Evolutionary conservation across 1,140 invertebrate genomes (phyloP).

Genomic region (Bombus fervidus): DNA sequence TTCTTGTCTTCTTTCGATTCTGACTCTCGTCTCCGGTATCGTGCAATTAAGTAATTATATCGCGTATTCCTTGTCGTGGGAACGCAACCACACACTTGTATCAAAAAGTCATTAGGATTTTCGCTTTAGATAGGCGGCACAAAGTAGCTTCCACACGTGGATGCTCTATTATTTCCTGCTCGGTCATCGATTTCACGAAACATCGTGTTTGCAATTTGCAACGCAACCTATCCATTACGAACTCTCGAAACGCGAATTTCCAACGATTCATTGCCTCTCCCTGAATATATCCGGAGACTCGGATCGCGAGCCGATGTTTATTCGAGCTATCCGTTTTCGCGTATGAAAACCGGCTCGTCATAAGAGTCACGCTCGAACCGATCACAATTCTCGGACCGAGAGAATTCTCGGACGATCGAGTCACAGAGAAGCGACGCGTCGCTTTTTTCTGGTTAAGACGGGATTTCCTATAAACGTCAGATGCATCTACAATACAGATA

Average conservation of each 20-base stretch:
- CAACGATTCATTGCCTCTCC: not conserved
- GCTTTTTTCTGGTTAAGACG: no score
- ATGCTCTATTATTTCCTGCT: constrained; percentile 23
- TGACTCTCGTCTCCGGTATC: not conserved
- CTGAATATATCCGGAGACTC: no score
- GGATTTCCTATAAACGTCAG: no score
- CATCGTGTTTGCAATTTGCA: not conserved
- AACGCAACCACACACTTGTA: constrained; percentile 14
- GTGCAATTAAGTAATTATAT: constrained; percentile 48
- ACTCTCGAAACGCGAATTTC: not conserved
- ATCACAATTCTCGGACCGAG: no score
- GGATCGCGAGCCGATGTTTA: no score
- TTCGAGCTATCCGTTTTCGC: no score
- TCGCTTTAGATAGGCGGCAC: not conserved
- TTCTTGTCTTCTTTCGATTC: not conserved
- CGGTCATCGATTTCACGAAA: constrained; percentile 45
- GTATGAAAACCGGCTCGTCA: no score
- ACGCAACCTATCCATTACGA: constrained; percentile 12
- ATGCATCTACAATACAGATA: no score
- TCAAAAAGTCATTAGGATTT: constrained; percentile 50
- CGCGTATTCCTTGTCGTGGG: constrained; percentile 20
- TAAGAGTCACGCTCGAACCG: no score
- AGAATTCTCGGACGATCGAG: no score
- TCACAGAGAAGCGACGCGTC: no score
- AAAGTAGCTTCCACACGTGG: not conserved